These are phyloP conservation scores for Scaptomyza pallida DNA, from an alignment of 1,140 invertebrate genomes.

Conservation along the genomic window DNA sequence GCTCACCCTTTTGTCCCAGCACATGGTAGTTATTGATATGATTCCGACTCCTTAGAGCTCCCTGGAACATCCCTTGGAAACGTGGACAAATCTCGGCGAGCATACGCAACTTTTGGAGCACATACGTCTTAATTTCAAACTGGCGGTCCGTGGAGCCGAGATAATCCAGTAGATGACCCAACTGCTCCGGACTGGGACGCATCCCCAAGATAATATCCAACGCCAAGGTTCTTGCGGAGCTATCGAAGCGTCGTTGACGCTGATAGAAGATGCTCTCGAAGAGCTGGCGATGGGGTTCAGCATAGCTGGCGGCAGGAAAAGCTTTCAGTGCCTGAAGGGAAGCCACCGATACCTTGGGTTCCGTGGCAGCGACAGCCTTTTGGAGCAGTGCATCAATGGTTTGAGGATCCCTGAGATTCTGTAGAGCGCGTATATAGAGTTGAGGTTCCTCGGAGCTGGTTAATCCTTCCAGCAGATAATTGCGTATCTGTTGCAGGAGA, in stretches of 20 bases:
- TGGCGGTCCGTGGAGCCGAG: conserved; percentile 85
- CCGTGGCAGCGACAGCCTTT: conserved; percentile 84
- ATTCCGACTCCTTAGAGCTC: conserved; percentile 80
- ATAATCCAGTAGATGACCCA: conserved; percentile 86
- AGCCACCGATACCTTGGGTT: conserved; percentile 85
- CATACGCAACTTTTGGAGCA: conserved; percentile 87
- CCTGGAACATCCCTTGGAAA: conserved; percentile 84
- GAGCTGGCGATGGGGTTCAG: conserved; percentile 77
- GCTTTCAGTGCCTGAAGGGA: conserved; percentile 88
- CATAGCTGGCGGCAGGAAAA: conserved; percentile 84
- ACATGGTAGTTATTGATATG: conserved; percentile 88
- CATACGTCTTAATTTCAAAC: conserved; percentile 89
- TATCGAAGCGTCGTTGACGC: conserved; percentile 87
- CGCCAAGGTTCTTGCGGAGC: conserved; percentile 89
- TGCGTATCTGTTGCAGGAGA: conserved; percentile 53
- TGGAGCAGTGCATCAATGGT: conserved; percentile 87
- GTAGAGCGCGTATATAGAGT: conserved; percentile 88
- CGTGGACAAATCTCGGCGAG: conserved; percentile 85
- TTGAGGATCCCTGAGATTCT: conserved; percentile 87
- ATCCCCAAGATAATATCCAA: conserved; percentile 89
- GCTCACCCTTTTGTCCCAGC: conserved; percentile 86
- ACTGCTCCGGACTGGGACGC: conserved; percentile 85
- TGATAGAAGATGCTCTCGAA: conserved; percentile 88
- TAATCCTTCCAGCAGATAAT: conserved; percentile 47
- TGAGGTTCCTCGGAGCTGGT: conserved; percentile 84